Evolutionary conservation across 2,888 invertebrate species (phyloP), one percentile per base, ranked within the genome.

Genomic region (Orthosia incerta): DNA sequence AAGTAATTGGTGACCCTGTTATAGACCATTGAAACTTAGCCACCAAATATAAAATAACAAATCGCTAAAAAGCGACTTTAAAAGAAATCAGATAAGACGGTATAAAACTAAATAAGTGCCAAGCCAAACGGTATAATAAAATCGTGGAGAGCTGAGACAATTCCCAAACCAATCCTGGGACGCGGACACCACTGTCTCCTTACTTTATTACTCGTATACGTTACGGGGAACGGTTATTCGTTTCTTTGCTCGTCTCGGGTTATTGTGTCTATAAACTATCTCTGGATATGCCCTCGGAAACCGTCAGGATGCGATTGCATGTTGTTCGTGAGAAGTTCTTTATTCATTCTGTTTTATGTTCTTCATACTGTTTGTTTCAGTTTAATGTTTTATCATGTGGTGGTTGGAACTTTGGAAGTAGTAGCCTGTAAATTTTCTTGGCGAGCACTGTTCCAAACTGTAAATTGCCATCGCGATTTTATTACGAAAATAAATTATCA

Each of bases 201-300:
- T 81, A 83, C 84, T 89, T 90, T 89, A 90, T 89, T 86, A 86
- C 86, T 70, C 73, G 76, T 79, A 89, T 88, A 87, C 73, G 87
- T 86, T 85, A 79, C 80, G 46, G 69, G 74, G 55, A 67, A 76
- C 73, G 76, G 76, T 80, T 76, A 79, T 76, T 67, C 83, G 77
- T 85, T 82, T 79, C 76, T 82, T 76, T 66, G 60, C 73, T 75
- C 78, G 73, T 84, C 65, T 71, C 48, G 39, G 73, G 75, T 85
- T 85, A 86, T 86, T 87, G 83, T 83, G 73, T 70, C 69, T 65
- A 87, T 86, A 86, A 87, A 86, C 74, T 80, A 86, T 86, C 75
- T 74, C 72, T 46, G 71, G 73, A 70, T 82, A 60, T 64, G 79
- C 65, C 83, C 82, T 66, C 74, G 69, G 71, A 74, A 74, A 65